A percentile compares a stretch with the other conserved stretches of the same genome.
These are phyloP conservation scores for Neostethus bicornis DNA, from an alignment of 2,797 vertebrate genomes.

Conservation along the genomic window DNA sequence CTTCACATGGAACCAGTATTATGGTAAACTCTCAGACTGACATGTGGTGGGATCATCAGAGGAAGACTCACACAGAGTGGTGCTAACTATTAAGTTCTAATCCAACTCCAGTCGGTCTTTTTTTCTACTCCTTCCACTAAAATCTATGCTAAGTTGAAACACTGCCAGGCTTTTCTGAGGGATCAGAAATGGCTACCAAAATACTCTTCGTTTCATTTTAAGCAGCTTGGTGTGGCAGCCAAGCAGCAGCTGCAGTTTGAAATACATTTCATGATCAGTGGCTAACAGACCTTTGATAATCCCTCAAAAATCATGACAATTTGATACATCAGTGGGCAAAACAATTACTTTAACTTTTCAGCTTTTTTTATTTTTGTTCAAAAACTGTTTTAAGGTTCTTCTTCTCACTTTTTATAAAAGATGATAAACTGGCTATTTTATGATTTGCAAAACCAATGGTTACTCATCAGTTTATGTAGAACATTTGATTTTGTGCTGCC, in stretches of 20 bases:
- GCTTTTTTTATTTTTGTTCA: too few species aligned
- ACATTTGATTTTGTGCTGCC: slow-evolving; percentile 2
- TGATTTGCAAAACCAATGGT: slow-evolving; percentile 6
- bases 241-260: slow-evolving; percentile 27
- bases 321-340: slow-evolving; percentile 9
- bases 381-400: too few species aligned
- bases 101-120: slow-evolving; percentile 20
- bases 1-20: slow-evolving; percentile 28
- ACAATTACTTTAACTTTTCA: neutral
- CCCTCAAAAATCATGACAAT: slow-evolving; percentile 17
- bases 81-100: slow-evolving; percentile 35
- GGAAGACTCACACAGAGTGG: slow-evolving; percentile 35
- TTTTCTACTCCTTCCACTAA: slow-evolving; percentile 19
- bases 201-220: slow-evolving; percentile 24
- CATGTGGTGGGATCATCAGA: slow-evolving; percentile 44
- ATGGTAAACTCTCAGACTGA: slow-evolving; percentile 37
- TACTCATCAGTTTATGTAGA: neutral
- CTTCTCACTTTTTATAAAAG: slow-evolving; percentile 23
- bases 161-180: slow-evolving; percentile 38
- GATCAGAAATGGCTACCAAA: slow-evolving; percentile 51
- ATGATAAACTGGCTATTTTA: slow-evolving; percentile 14
- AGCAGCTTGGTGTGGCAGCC: slow-evolving; percentile 42
- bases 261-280: slow-evolving; percentile 42
- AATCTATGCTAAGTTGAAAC: slow-evolving; percentile 31
- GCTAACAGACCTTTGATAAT: too few species aligned